phyloP scores from a whole-genome alignment of 2,797 vertebrate genomes.

The Moxostoma hubbsi region DNA sequence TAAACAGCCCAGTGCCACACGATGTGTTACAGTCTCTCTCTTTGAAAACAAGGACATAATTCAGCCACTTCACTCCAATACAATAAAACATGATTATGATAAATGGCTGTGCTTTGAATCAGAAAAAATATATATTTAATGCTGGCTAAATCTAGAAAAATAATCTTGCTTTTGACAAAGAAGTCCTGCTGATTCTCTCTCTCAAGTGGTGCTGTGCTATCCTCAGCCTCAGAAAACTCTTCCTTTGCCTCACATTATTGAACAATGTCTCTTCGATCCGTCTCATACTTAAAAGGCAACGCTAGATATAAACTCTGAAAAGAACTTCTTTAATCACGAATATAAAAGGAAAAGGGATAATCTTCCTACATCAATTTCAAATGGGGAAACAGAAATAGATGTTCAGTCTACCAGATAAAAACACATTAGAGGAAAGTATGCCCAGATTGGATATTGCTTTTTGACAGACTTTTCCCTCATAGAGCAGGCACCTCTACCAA shows the following conservation, averaged over 20 bases:
- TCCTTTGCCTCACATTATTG: slow-evolving; percentile 40
- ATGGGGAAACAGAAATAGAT: slow-evolving; percentile 46
- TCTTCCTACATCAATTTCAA: slow-evolving; percentile 51
- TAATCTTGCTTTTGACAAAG: slow-evolving; percentile 7
- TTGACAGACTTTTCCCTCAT: slow-evolving; percentile 18
- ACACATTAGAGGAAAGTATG: slow-evolving; percentile 47
- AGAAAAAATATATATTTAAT: slow-evolving; percentile 9
- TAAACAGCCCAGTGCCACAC: slow-evolving; percentile 7
- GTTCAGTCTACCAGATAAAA: slow-evolving; percentile 46
- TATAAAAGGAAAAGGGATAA: slow-evolving; percentile 52
- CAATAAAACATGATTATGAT: slow-evolving; percentile 22
- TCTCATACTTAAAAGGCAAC: slow-evolving; percentile 9
- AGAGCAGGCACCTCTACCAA: not conserved
- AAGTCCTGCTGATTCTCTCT: slow-evolving; percentile 1
- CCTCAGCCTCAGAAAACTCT: slow-evolving; percentile 11
- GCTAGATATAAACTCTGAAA: slow-evolving; percentile 55
- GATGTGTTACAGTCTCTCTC: not conserved
- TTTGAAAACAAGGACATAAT: slow-evolving; percentile 4
- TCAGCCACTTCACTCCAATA: slow-evolving; percentile 18
- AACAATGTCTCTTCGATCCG: slow-evolving; percentile 24
- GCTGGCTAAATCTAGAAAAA: slow-evolving; percentile 9
- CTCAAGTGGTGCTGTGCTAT: not conserved
- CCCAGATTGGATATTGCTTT: slow-evolving; percentile 39
- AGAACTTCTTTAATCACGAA: slow-evolving; percentile 62
- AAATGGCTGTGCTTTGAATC: slow-evolving; percentile 10